Evolutionary conservation across 2,888 invertebrate genomes (phyloP).

Genomic region (Drosophila merina): DNA sequence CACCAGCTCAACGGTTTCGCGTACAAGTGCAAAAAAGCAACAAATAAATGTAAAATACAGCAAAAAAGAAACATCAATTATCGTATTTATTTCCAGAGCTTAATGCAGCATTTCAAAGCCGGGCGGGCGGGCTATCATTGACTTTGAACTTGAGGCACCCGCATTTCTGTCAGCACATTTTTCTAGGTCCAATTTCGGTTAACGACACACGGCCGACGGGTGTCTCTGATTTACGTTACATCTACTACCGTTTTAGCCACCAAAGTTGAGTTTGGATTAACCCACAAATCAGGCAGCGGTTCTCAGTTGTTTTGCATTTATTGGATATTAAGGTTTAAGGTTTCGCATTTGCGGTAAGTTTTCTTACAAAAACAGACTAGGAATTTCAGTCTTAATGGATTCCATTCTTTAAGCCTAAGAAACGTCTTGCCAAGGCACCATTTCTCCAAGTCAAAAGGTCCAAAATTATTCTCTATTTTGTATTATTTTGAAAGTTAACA

Average conservation of each 20-base stretch:
- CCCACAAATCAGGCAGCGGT: background rate
- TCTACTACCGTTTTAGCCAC: background rate
- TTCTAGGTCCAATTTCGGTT: constrained; percentile 21
- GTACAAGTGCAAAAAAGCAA: constrained; percentile 33
- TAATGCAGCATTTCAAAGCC: constrained; percentile 31
- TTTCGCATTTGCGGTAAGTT: background rate
- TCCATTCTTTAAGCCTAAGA: too few species aligned
- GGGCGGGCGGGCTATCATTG: constrained; percentile 39
- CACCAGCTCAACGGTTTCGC: constrained; percentile 54
- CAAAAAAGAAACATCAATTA: constrained; percentile 47
- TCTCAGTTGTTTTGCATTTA: background rate
- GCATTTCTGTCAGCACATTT: constrained; percentile 35
- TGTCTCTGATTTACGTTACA: background rate
- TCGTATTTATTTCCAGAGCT: constrained; percentile 28
- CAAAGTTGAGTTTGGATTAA: background rate
- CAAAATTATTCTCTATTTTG: background rate
- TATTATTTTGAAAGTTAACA: background rate
- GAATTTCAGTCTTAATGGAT: too few species aligned
- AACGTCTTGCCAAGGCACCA: background rate
- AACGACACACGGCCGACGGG: constrained; percentile 1
- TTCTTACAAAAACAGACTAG: too few species aligned
- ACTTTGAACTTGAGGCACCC: constrained; percentile 67
- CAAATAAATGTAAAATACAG: constrained; percentile 29
- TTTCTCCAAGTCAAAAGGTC: background rate
- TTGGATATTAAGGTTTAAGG: background rate